Conservation (phyloP, 2,113 vertebrate genomes). For the Tragelaphus buxtoni region DNA sequence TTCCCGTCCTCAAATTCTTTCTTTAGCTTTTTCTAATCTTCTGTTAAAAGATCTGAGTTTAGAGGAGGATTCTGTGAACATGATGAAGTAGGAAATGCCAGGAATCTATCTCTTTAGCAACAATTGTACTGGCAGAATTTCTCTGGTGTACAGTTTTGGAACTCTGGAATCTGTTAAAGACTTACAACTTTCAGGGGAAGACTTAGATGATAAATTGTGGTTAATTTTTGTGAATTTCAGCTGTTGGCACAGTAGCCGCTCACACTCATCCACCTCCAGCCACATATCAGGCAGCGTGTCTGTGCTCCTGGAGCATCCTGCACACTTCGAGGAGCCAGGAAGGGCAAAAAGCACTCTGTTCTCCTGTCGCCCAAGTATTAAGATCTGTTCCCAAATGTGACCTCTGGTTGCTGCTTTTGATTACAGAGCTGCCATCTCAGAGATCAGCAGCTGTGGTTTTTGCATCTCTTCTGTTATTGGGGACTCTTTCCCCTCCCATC, state of each 20-base stretch:
- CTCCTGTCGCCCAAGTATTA: not conserved
- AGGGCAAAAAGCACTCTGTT: not conserved
- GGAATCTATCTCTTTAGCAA: not conserved
- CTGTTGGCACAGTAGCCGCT: not conserved
- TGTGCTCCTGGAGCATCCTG: not conserved
- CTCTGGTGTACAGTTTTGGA: not conserved
- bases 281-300: not conserved
- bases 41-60: not conserved
- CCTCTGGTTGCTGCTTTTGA: not conserved
- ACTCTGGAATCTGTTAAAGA: not conserved
- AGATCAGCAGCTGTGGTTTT: not conserved
- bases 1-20: slow-evolving; percentile 28
- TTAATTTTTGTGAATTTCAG: not conserved
- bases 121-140: not conserved
- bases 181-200: not conserved
- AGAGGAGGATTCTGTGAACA: not conserved
- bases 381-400: not conserved
- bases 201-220: not conserved
- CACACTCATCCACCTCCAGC: not conserved
- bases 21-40: slow-evolving; percentile 11
- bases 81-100: not conserved
- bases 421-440: not conserved
- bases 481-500: not conserved
- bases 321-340: not conserved
- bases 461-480: not conserved